A percentile compares a stretch with the other conserved stretches of the same genome.
Conservation (phyloP, 1,140 invertebrate genomes). For the Elymnias hypermnestra region DNA sequence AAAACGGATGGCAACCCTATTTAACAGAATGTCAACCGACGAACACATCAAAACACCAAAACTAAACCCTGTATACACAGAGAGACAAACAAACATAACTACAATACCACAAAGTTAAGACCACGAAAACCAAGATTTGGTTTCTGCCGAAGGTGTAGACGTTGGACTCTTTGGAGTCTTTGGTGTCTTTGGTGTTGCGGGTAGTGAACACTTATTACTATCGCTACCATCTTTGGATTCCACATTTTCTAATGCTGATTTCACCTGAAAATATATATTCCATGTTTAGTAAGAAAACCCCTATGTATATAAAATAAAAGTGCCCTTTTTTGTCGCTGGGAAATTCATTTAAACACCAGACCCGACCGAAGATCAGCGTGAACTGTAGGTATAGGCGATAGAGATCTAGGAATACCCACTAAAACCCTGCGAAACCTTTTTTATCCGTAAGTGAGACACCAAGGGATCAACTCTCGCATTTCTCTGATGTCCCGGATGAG, state of each 20-base stretch:
- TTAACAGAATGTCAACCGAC: not conserved
- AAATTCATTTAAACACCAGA: too few relatives aligned
- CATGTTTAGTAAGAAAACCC: too few relatives aligned
- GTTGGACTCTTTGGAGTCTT: slow-evolving; percentile 65
- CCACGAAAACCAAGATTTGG: slow-evolving; percentile 79
- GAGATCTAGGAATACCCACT: too few relatives aligned
- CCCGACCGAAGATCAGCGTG: too few relatives aligned
- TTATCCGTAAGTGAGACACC: too few relatives aligned
- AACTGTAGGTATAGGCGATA: too few relatives aligned
- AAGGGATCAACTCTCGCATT: too few relatives aligned
- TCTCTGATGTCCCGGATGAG: too few relatives aligned
- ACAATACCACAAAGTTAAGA: slow-evolving; percentile 48
- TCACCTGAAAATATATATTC: slow-evolving; percentile 29
- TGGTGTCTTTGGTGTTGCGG: slow-evolving; percentile 61
- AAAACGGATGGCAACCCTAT: too few relatives aligned
- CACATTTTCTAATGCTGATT: slow-evolving; percentile 40
- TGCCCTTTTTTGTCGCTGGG: too few relatives aligned
- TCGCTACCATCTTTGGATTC: slow-evolving; percentile 25
- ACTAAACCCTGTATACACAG: not conserved
- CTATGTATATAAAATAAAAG: too few relatives aligned
- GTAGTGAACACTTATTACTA: slow-evolving; percentile 31
- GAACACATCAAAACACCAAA: not conserved
- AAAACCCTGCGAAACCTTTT: too few relatives aligned
- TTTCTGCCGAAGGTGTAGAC: slow-evolving; percentile 57
- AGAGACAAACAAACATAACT: not conserved